Base-by-base conservation (phyloP, 2,113 vertebrate genomes). In the Crypturellus undulatus region DNA sequence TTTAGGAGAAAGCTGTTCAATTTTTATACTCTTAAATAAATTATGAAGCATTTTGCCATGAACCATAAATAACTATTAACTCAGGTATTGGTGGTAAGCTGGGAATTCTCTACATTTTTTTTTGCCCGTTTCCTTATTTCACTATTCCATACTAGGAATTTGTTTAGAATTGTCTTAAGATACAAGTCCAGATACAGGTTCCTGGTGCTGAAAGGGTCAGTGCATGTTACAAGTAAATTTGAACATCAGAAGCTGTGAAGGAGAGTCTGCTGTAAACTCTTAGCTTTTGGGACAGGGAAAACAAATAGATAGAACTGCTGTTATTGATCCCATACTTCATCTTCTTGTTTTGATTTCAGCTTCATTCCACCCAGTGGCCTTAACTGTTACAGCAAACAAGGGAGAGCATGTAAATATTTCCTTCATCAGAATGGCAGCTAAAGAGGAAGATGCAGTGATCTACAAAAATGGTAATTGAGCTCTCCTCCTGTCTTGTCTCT, bases 401-500 rank as follows among this genome's bases (percentile, higher is more conserved):
- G 98, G 98, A 70, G 98, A 99, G 67, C 95, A 97, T 8, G 97
- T 98, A 87, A 98, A 97, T 86, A 98, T 99, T 94, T 97, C 97
- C 56, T 99, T 98, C 96, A 94, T 94, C 17, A 97, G 96, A 92
- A 98, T 98, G 91, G 97, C 94, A 95, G 79, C 96, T 70, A 98
- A 97, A 68, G 97, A 98, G 78, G 98, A 98, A 97, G 98, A 99
- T 87, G 98, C 98, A 30, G 97, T 98, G 92, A 98, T 99, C 96
- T 98, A 97, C 93, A 99, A 98, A 94, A 98, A 98, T 34, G 98
- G 98, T 99, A 97, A 97, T 94, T 81, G 52, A 36, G 21, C 15
- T 84, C 60, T 77, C 54, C 28, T 76, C 42, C 9, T 70, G 8
- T 71, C 63, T 40, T 43, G 4, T 58, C 5, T 76, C 76, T 75